phyloP scores from a whole-genome alignment of 2,888 invertebrate species.

The Leptopterna dolabrata region DNA sequence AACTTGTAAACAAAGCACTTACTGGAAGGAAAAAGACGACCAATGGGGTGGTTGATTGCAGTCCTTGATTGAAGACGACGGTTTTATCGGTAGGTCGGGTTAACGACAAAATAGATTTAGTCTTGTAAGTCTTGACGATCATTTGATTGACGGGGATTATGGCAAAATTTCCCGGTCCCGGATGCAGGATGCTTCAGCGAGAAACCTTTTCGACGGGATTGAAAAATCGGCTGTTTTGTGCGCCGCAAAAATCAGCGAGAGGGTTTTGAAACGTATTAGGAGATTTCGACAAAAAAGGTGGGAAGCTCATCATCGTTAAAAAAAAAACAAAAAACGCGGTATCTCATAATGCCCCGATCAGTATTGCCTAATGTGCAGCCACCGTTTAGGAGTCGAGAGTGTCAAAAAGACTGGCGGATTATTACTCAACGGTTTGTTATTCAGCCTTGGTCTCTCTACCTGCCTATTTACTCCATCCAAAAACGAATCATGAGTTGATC shows the following conservation, averaged over 20 bases:
- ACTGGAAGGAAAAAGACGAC: neutral
- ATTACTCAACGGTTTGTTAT: too few relatives aligned
- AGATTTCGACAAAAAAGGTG: neutral
- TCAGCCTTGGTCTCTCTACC: too few relatives aligned
- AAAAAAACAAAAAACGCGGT: neutral
- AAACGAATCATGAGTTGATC: too few relatives aligned
- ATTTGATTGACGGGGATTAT: neutral
- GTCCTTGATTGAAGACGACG: neutral
- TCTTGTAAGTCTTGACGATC: neutral
- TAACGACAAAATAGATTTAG: slow-evolving; percentile 11
- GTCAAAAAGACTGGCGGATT: too few relatives aligned
- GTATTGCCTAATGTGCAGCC: neutral
- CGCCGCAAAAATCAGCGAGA: neutral
- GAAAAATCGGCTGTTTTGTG: neutral
- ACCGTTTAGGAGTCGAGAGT: neutral
- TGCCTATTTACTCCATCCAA: too few relatives aligned
- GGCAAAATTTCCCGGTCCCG: neutral
- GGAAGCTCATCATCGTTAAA: neutral
- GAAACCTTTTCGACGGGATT: neutral
- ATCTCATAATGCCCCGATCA: neutral
- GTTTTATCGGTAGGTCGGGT: neutral
- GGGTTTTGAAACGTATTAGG: neutral
- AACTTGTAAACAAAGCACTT: neutral
- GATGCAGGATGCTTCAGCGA: neutral
- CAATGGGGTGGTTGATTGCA: neutral